phyloP scores from a whole-genome alignment of 2,113 vertebrate species.

The Cyrtonyx montezumae region DNA sequence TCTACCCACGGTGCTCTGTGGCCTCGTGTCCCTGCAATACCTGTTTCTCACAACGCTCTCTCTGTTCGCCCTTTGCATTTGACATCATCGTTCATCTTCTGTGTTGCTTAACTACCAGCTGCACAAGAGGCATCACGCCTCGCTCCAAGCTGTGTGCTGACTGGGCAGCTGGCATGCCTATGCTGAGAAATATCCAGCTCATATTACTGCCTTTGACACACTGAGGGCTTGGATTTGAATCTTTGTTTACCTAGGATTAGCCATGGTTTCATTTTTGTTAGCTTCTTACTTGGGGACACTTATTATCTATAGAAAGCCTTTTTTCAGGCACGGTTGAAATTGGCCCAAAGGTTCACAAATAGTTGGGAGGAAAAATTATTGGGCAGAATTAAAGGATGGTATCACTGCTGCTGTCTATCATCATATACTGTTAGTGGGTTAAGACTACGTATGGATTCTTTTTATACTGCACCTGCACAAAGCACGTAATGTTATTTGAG shows the following conservation, averaged over 20 bases:
- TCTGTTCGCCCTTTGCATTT: not conserved
- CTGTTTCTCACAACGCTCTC: not conserved
- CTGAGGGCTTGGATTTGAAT: not conserved
- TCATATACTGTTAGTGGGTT: not conserved
- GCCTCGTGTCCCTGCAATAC: not conserved
- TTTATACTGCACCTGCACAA: not conserved
- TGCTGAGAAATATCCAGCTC: not conserved
- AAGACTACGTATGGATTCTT: not conserved
- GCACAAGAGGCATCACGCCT: not conserved
- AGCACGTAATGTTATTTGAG: not conserved
- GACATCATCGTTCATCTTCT: not conserved
- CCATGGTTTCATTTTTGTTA: not conserved
- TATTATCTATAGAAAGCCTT: not conserved
- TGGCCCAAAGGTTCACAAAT: not conserved
- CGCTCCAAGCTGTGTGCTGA: not conserved
- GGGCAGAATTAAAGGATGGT: not conserved
- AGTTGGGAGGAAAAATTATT: not conserved
- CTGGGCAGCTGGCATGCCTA: not conserved
- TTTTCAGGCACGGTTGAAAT: fast-evolving
- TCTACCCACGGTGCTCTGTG: not conserved
- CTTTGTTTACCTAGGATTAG: not conserved
- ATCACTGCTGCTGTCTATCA: not conserved
- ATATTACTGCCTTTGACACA: not conserved
- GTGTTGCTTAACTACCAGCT: not conserved
- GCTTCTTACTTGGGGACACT: not conserved